A percentile compares a stretch with the other conserved stretches of the same genome.
These are phyloP conservation scores for Coremacera marginata DNA, from an alignment of 2,888 invertebrate species.

Conservation along the genomic window DNA sequence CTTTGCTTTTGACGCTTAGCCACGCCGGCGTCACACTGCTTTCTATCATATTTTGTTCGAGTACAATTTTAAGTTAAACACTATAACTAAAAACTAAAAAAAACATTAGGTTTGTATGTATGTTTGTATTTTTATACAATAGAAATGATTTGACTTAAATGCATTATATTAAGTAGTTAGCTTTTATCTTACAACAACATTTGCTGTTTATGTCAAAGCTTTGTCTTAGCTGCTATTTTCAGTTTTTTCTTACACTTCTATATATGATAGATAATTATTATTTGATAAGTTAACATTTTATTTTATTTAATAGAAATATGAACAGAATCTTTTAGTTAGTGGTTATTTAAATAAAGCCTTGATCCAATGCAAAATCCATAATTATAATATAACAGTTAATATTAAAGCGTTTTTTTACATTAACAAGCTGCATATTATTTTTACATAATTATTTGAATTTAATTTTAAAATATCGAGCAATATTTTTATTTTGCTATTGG, in stretches of 20 bases:
- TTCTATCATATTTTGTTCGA: no score
- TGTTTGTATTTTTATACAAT: conserved; percentile 5
- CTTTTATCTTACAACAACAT: neutral
- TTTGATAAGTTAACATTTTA: neutral
- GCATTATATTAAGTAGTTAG: neutral
- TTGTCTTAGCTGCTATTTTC: neutral
- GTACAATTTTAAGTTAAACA: no score
- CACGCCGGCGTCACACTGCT: no score
- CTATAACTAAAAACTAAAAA: no score
- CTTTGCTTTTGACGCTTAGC: neutral
- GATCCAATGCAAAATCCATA: conserved; percentile 14
- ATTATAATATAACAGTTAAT: neutral
- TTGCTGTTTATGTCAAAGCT: neutral
- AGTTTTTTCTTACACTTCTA: neutral
- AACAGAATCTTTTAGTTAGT: no score
- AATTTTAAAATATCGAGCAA: no score
- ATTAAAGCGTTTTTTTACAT: neutral
- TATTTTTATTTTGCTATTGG: no score
- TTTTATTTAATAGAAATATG: neutral
- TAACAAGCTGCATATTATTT: neutral
- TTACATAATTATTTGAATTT: no score
- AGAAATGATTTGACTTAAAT: conserved; percentile 10
- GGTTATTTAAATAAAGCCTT: conserved; percentile 3
- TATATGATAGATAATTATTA: neutral
- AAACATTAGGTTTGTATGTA: no score